Evolutionary conservation across 1,140 invertebrate species (phyloP).

Genomic region (Zaprionus inermis): DNA sequence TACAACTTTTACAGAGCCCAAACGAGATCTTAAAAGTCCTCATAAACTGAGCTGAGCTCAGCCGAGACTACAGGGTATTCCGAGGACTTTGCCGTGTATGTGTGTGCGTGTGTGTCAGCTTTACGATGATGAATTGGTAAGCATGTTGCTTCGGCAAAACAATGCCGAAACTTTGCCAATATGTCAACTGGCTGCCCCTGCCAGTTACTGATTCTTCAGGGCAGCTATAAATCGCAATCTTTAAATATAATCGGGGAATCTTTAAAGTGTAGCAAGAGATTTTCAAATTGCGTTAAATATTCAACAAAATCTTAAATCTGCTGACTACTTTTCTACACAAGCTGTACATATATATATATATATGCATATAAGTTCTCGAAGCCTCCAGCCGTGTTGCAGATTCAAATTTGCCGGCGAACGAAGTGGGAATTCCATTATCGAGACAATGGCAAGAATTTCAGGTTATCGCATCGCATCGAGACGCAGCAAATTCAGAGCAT

Average conservation of each 20-base stretch:
- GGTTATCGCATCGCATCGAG: not conserved
- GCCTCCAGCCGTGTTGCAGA: not conserved
- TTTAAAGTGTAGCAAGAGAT: not conserved
- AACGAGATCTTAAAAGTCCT: conserved; percentile 14
- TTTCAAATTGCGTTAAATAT: not conserved
- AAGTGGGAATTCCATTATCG: not conserved
- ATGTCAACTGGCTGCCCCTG: not conserved
- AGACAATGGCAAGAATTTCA: conserved; percentile 5
- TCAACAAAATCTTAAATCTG: not conserved
- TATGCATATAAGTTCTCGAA: not conserved
- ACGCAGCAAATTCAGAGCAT: conserved; percentile 2
- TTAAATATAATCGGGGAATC: not conserved
- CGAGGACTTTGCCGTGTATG: not conserved
- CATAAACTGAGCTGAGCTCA: conserved; percentile 5
- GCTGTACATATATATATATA: not conserved
- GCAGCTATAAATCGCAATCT: conserved; percentile 3
- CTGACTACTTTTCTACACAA: too few species aligned
- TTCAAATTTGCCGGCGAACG: conserved; percentile 3
- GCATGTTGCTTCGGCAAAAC: not conserved
- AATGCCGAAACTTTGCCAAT: not conserved
- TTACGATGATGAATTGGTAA: conserved; percentile 6
- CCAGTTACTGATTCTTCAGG: not conserved
- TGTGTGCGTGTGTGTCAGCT: not conserved
- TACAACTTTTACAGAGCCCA: conserved; percentile 20
- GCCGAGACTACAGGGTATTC: conserved; percentile 12